Percentiles rank a stretch among this genome's conserved stretches.
phyloP scores from a whole-genome alignment of 30 jellyfish, hydroid and myxozoan species.

The Cassiopea xamachana region DNA sequence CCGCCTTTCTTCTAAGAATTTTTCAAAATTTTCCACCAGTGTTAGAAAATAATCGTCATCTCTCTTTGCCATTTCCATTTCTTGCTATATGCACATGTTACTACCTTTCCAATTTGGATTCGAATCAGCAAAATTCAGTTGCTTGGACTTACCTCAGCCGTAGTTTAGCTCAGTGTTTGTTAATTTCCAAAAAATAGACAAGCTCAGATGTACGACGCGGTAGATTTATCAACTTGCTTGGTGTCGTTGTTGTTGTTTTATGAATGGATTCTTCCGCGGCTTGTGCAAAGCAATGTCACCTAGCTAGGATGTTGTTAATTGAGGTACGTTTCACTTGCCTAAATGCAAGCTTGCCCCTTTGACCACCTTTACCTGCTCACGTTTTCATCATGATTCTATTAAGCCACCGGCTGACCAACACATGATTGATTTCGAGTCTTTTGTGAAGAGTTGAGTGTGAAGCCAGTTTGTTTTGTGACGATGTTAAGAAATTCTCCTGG shows the following conservation, averaged over 20 bases:
- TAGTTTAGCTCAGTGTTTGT: too few species aligned
- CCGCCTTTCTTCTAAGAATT: constrained; percentile 50
- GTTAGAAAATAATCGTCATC: constrained; percentile 6
- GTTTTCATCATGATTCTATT: not conserved
- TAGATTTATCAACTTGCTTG: too few species aligned
- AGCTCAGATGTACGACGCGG: too few species aligned
- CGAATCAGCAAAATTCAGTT: too few species aligned
- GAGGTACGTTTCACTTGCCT: not conserved
- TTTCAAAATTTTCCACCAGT: constrained; percentile 23
- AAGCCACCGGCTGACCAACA: not conserved
- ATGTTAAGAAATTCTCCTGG: too few species aligned
- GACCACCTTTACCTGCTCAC: not conserved
- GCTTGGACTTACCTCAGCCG: too few species aligned
- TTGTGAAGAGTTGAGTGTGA: not conserved
- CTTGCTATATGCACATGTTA: not conserved
- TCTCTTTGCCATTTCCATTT: not conserved
- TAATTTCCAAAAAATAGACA: too few species aligned
- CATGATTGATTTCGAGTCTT: not conserved
- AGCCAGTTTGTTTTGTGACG: not conserved
- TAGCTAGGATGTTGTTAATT: not conserved
- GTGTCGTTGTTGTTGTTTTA: too few species aligned
- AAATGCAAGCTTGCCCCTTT: not conserved
- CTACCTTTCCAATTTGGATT: not conserved
- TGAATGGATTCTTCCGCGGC: too few species aligned
- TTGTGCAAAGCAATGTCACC: too few species aligned